phyloP scores from a whole-genome alignment of 2,888 invertebrate species.

The Leptarthrus brevirostris region DNA sequence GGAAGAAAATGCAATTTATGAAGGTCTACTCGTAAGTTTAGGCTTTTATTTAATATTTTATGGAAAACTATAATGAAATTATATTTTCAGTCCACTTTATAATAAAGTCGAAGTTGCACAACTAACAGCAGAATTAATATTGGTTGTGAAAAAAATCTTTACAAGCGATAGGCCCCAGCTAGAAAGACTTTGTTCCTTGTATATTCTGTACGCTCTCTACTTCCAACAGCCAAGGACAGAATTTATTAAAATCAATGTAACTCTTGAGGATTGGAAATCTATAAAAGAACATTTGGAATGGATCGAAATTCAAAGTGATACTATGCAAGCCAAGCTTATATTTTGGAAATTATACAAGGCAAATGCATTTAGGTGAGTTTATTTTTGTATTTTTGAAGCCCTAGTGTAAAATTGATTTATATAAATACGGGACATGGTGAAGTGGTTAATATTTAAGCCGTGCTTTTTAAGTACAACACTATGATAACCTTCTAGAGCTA shows the following conservation, averaged over 20 bases:
- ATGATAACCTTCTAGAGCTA: too few species aligned
- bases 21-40: conserved; percentile 48
- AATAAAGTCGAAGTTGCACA: conserved; percentile 48
- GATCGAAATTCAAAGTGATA: conserved; percentile 18
- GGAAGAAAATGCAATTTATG: conserved; percentile 42
- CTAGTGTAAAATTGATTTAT: too few species aligned
- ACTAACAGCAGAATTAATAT: conserved; percentile 47
- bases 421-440: too few species aligned
- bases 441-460: too few species aligned
- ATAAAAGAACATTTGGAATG: conserved; percentile 49
- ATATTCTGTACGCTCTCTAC: conserved; percentile 53
- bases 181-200: conserved; percentile 51
- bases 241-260: conserved; percentile 52
- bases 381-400: too few species aligned
- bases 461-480: too few species aligned
- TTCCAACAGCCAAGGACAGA: conserved; percentile 54
- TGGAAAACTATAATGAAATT: neutral
- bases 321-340: conserved; percentile 49
- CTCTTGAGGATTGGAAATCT: conserved; percentile 47
- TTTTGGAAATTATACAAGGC: conserved; percentile 52
- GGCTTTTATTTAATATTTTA: neutral
- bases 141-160: conserved; percentile 32
- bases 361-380: conserved; percentile 52
- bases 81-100: conserved; percentile 39
- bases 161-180: neutral